Conservation (phyloP, 1,140 invertebrate species). For the Eueides isabella region DNA sequence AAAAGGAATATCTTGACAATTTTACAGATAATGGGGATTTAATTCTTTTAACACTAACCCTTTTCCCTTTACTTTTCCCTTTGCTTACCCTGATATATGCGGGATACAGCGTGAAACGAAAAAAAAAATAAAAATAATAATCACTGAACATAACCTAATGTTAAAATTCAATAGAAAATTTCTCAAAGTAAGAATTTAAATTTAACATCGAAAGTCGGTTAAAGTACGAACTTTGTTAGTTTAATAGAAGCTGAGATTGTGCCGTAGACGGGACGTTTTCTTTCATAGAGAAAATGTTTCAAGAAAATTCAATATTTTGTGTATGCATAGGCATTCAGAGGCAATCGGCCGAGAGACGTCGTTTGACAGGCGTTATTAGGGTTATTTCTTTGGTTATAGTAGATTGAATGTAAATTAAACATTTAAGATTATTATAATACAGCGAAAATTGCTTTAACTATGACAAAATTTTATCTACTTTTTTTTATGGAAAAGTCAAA, state of each 20-base stretch:
- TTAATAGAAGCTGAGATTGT: conserved; percentile 17
- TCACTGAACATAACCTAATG: neutral
- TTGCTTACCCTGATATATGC: neutral
- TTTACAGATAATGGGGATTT: no score
- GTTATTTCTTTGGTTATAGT: neutral
- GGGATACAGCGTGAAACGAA: neutral
- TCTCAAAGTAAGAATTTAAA: conserved; percentile 1
- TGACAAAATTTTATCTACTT: no score
- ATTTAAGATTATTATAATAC: no score
- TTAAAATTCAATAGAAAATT: conserved; percentile 1
- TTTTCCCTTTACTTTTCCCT: no score
- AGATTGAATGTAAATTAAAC: neutral
- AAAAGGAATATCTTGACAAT: no score
- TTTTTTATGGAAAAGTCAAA: no score
- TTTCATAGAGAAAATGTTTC: conserved; percentile 31
- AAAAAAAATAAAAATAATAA: neutral
- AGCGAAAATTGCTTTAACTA: no score
- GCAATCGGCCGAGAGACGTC: conserved; percentile 26
- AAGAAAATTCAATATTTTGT: conserved; percentile 45
- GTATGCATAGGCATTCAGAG: conserved; percentile 39
- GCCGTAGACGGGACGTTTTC: conserved; percentile 11
- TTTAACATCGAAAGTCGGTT: conserved; percentile 9
- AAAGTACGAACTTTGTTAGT: neutral
- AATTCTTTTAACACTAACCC: no score
- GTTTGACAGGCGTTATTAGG: conserved; percentile 11